phyloP scores from a whole-genome alignment of 1,140 invertebrate genomes.

The Mya arenaria region DNA sequence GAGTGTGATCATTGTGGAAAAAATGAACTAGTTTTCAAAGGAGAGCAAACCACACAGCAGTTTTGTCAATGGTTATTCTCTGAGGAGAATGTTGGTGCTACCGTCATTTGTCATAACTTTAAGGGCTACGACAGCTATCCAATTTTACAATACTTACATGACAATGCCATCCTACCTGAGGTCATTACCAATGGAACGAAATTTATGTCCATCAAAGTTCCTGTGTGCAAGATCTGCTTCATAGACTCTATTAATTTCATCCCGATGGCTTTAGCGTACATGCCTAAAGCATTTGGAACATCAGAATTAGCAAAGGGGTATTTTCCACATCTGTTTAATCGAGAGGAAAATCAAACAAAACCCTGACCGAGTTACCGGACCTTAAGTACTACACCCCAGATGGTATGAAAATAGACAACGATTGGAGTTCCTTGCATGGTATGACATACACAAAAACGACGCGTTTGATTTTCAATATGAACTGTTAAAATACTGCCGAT shows the following conservation, averaged over 20 bases:
- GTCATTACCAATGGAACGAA: constrained; percentile 55
- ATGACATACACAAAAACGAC: constrained; percentile 18
- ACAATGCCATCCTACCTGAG: constrained; percentile 53
- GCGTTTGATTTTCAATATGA: constrained; percentile 28
- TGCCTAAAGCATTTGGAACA: constrained; percentile 36
- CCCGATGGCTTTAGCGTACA: constrained; percentile 4
- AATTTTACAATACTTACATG: constrained; percentile 47
- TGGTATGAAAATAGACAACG: constrained; percentile 16
- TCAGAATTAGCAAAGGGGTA: constrained; percentile 35
- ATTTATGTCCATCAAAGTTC: constrained; percentile 45
- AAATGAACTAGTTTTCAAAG: constrained; percentile 38
- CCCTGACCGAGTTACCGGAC: not conserved
- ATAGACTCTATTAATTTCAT: constrained; percentile 21
- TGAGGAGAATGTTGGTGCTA: constrained; percentile 36
- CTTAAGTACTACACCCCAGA: constrained; percentile 1
- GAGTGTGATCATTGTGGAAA: constrained; percentile 9
- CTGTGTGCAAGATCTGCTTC: not conserved
- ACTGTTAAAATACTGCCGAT: constrained; percentile 8
- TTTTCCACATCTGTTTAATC: constrained; percentile 43
- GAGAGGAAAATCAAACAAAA: not conserved
- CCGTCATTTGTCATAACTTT: constrained; percentile 53
- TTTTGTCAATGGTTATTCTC: constrained; percentile 59
- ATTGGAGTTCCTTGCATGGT: constrained; percentile 33
- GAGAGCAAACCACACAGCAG: not conserved
- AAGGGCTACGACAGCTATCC: constrained; percentile 55